Evolutionary conservation across 2,888 invertebrate genomes (phyloP).

Genomic region (Callyntrura sp.): DNA sequence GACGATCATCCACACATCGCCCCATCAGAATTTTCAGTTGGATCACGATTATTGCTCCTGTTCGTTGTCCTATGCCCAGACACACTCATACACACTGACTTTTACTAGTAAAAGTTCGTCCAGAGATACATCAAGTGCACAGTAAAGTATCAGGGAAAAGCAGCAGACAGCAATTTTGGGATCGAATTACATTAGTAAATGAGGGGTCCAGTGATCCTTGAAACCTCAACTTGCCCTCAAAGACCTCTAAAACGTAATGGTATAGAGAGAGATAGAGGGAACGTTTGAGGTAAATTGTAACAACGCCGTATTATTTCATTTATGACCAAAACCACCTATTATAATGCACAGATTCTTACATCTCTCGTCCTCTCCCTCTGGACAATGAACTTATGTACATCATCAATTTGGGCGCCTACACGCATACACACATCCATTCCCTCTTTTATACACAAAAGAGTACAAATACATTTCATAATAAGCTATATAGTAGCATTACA

Average conservation of each 20-base stretch:
- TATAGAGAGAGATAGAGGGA: not conserved
- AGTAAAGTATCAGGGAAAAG: conserved; percentile 16
- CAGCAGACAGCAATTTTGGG: conserved; percentile 65
- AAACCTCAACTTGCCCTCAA: conserved; percentile 77
- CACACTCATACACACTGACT: not conserved
- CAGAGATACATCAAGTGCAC: conserved; percentile 15
- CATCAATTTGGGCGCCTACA: not conserved
- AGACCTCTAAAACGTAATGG: conserved; percentile 69
- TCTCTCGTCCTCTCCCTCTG: not conserved
- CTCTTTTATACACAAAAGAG: not conserved
- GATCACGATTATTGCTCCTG: not conserved
- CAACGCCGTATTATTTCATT: conserved; percentile 68
- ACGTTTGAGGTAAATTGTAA: conserved; percentile 65
- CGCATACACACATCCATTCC: not conserved
- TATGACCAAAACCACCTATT: conserved; percentile 38
- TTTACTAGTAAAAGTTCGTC: not conserved
- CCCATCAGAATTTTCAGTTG: conserved; percentile 27
- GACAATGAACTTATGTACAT: conserved; percentile 31
- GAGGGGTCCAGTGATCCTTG: conserved; percentile 76
- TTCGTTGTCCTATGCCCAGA: not conserved
- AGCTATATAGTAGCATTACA: conserved; percentile 18
- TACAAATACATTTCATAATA: not conserved
- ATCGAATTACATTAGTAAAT: conserved; percentile 77
- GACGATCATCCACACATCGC: conserved; percentile 56
- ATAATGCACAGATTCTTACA: conserved; percentile 1